Evolutionary conservation across 2,888 invertebrate species (phyloP), one percentile per base, ranked within the genome.

Genomic region (Campoplex capitator): DNA sequence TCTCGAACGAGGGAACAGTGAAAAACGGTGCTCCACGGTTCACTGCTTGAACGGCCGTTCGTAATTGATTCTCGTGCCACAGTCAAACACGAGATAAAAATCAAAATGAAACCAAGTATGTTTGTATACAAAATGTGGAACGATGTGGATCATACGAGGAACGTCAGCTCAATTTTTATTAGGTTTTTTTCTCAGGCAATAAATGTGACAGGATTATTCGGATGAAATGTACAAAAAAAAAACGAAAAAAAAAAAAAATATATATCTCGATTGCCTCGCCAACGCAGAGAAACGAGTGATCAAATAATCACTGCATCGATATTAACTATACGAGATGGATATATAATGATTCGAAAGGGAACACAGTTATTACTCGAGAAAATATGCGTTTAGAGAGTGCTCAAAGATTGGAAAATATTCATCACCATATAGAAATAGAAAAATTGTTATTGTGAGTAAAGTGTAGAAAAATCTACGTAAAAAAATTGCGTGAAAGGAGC

Each of bases 91-190:
- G 48, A 73, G 16, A 0, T 75, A 56, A 13, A 54, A 7, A 32
- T 65, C 13, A 18, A 42, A 67, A 65, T 7, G 70, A 65, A 35
- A 58, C 68, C 35, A 56, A 79, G 70, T 68, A 76, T 48, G 81
- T 81, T 80, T 73, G 78, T 84, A 76, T 65, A 79, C 16, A 83
- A 77, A 82, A 51, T 58, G 70, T 51, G 56, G 23, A 75, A 67
- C 68, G 48, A 56, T 54, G 11, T 35, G 38, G 38, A 74, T 78
- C 71, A 77, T 76, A 76, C 81, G 71, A 74, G 68, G 51, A 58
- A 77, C 42, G 67, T 81, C 84, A 74, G 86, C 86, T 87, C 86
- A 84, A 87, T 82, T 84, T 84, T 87, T 74, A 82, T 78, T 82
- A 81, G 62, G 51, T 74, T 75, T 78, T 74, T 54, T 74, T 74